phyloP scores from a whole-genome alignment of 2,888 invertebrate genomes.

The Aphrophora alni region DNA sequence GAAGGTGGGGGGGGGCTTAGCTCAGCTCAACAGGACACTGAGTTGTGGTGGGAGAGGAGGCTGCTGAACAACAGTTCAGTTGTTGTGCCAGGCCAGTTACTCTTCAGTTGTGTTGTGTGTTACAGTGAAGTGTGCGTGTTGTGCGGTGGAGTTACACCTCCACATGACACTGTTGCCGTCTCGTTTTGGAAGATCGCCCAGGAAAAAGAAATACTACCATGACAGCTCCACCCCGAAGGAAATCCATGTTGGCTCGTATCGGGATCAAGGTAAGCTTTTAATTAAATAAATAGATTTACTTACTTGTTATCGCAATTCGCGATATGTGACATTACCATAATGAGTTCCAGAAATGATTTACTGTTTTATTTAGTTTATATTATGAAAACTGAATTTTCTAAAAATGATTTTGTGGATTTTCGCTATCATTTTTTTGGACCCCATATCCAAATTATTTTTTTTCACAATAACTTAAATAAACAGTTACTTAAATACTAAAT shows the following conservation, averaged over 20 bases:
- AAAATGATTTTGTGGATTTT: too few relatives aligned
- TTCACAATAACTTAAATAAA: too few relatives aligned
- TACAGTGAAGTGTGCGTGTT: neutral
- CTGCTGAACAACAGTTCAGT: neutral
- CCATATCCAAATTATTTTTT: too few relatives aligned
- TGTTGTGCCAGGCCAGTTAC: neutral
- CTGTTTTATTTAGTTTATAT: too few relatives aligned
- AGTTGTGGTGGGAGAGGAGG: neutral
- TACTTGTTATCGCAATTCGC: too few relatives aligned
- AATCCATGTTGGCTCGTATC: slow-evolving; percentile 36
- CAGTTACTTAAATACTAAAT: too few relatives aligned
- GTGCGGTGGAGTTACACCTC: neutral
- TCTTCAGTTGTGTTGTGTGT: neutral
- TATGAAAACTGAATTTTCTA: too few relatives aligned
- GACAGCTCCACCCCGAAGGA: slow-evolving; percentile 30
- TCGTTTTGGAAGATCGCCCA: slow-evolving; percentile 8
- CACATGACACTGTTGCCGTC: neutral
- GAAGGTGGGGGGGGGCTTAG: neutral
- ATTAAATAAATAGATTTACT: too few relatives aligned
- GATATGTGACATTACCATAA: too few relatives aligned
- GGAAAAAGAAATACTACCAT: slow-evolving; percentile 29
- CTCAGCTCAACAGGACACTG: neutral
- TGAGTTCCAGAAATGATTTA: too few relatives aligned
- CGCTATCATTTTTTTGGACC: too few relatives aligned
- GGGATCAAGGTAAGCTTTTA: slow-evolving; percentile 39